Evolutionary conservation across 2,888 invertebrate genomes (phyloP).

Genomic region (Agrypnus murinus): DNA sequence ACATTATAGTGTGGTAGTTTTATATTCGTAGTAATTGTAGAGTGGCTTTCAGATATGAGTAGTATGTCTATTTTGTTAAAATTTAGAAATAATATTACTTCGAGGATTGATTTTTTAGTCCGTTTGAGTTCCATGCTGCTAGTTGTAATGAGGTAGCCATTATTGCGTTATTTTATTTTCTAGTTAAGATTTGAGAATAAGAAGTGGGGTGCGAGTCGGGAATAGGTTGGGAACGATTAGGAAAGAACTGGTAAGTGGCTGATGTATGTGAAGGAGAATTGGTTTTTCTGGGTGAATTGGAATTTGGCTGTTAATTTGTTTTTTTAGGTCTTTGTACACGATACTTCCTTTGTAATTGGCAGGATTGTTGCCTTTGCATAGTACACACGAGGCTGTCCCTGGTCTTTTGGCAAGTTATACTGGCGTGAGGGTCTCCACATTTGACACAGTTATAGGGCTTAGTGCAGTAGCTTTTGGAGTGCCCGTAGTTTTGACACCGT

Average conservation of each 20-base stretch:
- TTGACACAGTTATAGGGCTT: not conserved
- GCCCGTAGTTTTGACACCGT: not conserved
- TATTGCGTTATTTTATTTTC: constrained; percentile 5
- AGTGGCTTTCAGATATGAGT: constrained; percentile 5
- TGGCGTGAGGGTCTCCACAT: not conserved
- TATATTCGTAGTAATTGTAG: not conserved
- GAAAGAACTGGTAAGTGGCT: not conserved
- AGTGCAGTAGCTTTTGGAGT: constrained; percentile 2
- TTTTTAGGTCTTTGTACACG: constrained; percentile 13
- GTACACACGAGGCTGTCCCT: not conserved
- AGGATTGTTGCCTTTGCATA: not conserved
- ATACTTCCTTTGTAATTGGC: constrained; percentile 10
- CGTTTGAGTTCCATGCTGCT: constrained; percentile 8
- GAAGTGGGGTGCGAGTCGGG: too few relatives aligned
- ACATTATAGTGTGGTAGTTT: constrained; percentile 4
- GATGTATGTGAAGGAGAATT: too few relatives aligned
- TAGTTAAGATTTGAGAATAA: not conserved
- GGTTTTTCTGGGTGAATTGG: not conserved
- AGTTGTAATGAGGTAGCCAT: not conserved
- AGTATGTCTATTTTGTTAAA: constrained; percentile 11
- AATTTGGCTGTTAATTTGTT: not conserved
- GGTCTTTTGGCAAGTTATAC: not conserved
- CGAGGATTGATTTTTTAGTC: constrained; percentile 5
- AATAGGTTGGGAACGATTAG: not conserved
- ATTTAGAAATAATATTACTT: constrained; percentile 8